A percentile compares a stretch with the other conserved stretches of the same genome.
Conservation (phyloP, 2,797 vertebrate genomes). For the Rhyacichthys aspro region DNA sequence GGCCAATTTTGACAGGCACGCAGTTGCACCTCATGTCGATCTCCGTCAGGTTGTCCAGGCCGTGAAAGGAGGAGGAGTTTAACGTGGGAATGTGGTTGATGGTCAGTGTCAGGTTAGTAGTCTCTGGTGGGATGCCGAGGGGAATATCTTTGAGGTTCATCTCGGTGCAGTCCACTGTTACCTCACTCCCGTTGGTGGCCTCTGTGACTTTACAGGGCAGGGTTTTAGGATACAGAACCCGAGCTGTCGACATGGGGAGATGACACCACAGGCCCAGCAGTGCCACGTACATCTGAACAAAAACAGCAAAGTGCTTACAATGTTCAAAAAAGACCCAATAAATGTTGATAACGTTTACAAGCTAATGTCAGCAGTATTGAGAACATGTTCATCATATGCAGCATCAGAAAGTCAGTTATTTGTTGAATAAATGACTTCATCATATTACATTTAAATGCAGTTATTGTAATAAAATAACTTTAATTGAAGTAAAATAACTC, state of each 20-base stretch:
- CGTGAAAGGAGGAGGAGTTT: constrained; percentile 80
- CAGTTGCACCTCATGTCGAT: constrained; percentile 97
- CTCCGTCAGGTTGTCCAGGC: constrained; percentile 85
- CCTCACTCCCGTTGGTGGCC: constrained; percentile 47
- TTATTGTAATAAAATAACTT: constrained; percentile 7
- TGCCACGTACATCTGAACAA: constrained; percentile 51
- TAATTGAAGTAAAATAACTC: too few species aligned
- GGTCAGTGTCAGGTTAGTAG: constrained; percentile 92
- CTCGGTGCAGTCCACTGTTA: constrained; percentile 89
- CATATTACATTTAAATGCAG: neutral
- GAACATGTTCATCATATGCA: neutral
- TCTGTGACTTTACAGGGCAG: constrained; percentile 87
- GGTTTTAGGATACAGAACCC: constrained; percentile 86
- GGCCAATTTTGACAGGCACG: constrained; percentile 86
- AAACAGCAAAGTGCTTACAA: constrained; percentile 16
- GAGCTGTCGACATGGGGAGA: constrained; percentile 53
- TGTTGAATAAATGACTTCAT: constrained; percentile 7
- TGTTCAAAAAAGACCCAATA: too few species aligned
- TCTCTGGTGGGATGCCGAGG: constrained; percentile 83
- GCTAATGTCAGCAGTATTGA: neutral
- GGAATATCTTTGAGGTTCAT: constrained; percentile 82
- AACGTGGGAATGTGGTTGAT: constrained; percentile 90
- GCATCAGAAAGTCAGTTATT: neutral
- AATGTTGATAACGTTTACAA: too few species aligned
- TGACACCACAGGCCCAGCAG: constrained; percentile 50